Evolutionary conservation across 2,797 vertebrate genomes (phyloP).

Genomic region (Pachyuromys duprasi): DNA sequence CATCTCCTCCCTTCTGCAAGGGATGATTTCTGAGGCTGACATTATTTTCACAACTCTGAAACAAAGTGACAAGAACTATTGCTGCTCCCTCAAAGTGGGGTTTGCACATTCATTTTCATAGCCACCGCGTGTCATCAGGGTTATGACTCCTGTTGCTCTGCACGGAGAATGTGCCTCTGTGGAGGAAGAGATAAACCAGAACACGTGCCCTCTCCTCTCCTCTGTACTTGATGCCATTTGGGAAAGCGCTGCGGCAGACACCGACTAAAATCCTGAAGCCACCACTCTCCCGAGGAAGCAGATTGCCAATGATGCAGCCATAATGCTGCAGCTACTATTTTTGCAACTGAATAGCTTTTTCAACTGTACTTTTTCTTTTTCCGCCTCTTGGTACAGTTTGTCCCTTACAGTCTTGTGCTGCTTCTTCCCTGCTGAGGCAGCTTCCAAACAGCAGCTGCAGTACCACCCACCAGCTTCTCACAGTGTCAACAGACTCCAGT

Average conservation of each 20-base stretch:
- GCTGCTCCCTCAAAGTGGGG: slow-evolving; percentile 66
- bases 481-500: slow-evolving; percentile 53
- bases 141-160: slow-evolving; percentile 52
- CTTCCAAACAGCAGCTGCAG: slow-evolving; percentile 68
- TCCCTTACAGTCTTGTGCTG: slow-evolving; percentile 46
- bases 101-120: slow-evolving; percentile 74
- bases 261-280: not conserved
- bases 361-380: not conserved
- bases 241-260: slow-evolving; percentile 33
- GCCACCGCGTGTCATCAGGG: slow-evolving; percentile 55
- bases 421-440: slow-evolving; percentile 63
- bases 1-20: slow-evolving; percentile 68
- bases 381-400: slow-evolving; percentile 37
- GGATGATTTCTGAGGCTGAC: slow-evolving; percentile 74
- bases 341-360: not conserved
- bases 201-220: not conserved
- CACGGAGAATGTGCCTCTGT: slow-evolving; percentile 56
- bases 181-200: slow-evolving; percentile 61
- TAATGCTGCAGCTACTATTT: not conserved
- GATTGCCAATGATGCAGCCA: not conserved
- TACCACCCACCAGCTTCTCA: slow-evolving; percentile 63
- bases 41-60: slow-evolving; percentile 81
- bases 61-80: slow-evolving; percentile 77
- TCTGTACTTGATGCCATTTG: not conserved
- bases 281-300: not conserved